Evolutionary conservation across 1,140 invertebrate species (phyloP).

Genomic region (Trachymyrmex septentrionalis): DNA sequence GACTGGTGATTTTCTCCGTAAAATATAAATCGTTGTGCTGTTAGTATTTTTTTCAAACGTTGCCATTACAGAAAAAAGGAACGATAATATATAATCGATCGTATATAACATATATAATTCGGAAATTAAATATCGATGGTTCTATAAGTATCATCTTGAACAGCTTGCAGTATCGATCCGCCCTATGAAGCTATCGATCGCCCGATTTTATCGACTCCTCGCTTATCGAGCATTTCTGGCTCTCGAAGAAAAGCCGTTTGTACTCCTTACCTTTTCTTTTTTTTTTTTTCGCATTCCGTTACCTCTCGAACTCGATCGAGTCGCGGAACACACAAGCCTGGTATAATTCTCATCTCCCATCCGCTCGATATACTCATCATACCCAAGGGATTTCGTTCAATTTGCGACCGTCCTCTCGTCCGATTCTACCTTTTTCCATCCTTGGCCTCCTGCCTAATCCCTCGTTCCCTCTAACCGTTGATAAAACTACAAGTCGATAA

Average conservation of each 20-base stretch:
- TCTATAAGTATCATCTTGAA: not conserved
- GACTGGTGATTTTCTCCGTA: not conserved
- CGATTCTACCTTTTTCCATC: conserved; percentile 26
- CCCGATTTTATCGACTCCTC: conserved; percentile 9
- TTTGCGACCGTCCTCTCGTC: conserved; percentile 68
- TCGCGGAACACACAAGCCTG: not conserved
- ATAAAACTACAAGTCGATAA: conserved; percentile 39
- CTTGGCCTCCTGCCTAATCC: not conserved
- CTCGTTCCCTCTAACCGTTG: not conserved
- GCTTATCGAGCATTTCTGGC: conserved; percentile 33
- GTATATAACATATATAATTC: conserved; percentile 11
- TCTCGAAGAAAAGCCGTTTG: conserved; percentile 47
- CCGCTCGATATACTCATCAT: conserved; percentile 58
- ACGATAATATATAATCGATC: not conserved
- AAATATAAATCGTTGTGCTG: not conserved
- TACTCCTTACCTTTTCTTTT: conserved; percentile 32
- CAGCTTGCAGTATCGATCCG: not conserved
- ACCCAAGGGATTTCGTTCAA: conserved; percentile 75
- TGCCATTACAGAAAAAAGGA: not conserved
- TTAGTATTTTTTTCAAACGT: not conserved
- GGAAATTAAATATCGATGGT: conserved; percentile 39
- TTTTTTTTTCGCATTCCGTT: conserved; percentile 38
- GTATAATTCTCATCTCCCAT: conserved; percentile 39
- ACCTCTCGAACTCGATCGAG: conserved; percentile 25
- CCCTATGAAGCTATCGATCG: not conserved